Evolutionary conservation across 2,888 invertebrate species (phyloP).

Genomic region (Sicus ferrugineus): DNA sequence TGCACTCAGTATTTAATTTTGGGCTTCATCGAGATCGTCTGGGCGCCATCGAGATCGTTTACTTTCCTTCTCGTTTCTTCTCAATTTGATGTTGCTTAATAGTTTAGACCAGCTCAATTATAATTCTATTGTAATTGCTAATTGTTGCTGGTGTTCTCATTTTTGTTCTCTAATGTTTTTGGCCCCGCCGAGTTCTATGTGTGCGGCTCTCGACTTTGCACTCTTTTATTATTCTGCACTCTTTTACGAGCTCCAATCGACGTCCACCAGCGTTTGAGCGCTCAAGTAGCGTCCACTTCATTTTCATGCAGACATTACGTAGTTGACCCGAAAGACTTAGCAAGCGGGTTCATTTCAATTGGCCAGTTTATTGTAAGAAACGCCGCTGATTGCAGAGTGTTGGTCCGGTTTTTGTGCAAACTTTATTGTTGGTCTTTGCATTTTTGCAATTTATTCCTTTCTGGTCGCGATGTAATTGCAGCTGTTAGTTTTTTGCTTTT

Average conservation of each 20-base stretch:
- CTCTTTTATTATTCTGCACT: conserved; percentile 17
- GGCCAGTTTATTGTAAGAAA: not conserved
- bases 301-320: conserved; percentile 3
- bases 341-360: conserved; percentile 24
- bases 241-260: not conserved
- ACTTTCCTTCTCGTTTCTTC: not conserved
- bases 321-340: conserved; percentile 15
- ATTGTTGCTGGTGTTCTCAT: not conserved
- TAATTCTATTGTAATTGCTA: conserved; percentile 11
- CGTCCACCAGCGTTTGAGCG: not conserved
- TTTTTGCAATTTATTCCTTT: conserved; percentile 8
- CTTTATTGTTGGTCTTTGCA: not conserved
- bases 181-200: too few species aligned
- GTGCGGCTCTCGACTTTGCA: not conserved
- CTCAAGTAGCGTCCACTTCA: not conserved
- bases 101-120: not conserved
- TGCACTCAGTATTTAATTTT: not conserved
- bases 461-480: not conserved
- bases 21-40: not conserved
- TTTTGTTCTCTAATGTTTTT: not conserved
- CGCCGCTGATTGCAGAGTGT: not conserved
- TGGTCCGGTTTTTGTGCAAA: not conserved
- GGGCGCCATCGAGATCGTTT: not conserved
- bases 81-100: not conserved
- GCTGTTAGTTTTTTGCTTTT: not conserved